Base-by-base conservation (phyloP, 1,140 invertebrate species). In the Drosophila hydei region DNA sequence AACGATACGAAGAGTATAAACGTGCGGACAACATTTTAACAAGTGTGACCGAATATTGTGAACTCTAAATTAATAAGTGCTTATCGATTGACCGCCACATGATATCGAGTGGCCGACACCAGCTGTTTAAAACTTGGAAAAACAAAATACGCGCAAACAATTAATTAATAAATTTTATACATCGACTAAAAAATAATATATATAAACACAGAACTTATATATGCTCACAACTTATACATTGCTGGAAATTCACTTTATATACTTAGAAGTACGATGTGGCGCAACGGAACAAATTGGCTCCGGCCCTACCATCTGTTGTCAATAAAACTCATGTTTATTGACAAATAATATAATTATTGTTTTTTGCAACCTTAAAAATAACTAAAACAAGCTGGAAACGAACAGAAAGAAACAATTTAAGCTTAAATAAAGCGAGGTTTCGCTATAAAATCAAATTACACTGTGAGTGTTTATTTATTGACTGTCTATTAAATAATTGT, bases 1-100 rank as follows among this genome's bases (percentile, higher is more conserved):
- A 65, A 48, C 90, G 85, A 56, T 83, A 90, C 23, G 51, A 21
- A 6, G 43, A 36, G 55, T 50, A 56, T 50, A 90, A 90, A 71
- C 80, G 80, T 79, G 78, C 64, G 36, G 78, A 54, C 33, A 61
- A 71, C 81, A 88, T 87, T 68, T 77, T 87, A n/a, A 51, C 40
- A 8, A 62, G 55, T 54, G 38, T 69, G 45, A 23, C 69, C 58
- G 36, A 1, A n/a, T 3, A 1, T 8, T 23, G 0, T 1, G 6
- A n/a, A 5, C 2, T 11, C 30, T 18, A 9, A 19, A 50, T 27
- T 9, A 19, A 7, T 50, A n/a, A 0, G 4, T 3, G 25, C 0
- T 12, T 54, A 69, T 69, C 48, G 65, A 62, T 21, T 3, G 16
- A 7, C 56, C 25, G 18, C 47, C 65, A 25, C 58, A 54, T 27